Evolutionary conservation across 2,113 vertebrate genomes (phyloP).

Genomic region (Larimichthys crocea): DNA sequence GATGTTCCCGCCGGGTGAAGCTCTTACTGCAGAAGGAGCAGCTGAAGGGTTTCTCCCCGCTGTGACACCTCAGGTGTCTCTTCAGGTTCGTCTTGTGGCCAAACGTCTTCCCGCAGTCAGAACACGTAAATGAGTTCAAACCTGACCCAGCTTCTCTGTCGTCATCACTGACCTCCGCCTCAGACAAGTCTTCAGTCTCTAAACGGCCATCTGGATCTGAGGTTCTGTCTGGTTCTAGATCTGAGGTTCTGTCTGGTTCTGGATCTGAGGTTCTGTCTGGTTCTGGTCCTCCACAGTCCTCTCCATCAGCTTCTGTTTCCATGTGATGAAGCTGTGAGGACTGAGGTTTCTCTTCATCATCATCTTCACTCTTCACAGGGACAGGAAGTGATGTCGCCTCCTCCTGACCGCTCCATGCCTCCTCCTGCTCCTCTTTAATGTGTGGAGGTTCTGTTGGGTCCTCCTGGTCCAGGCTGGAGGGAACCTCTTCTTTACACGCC

Average conservation of each 20-base stretch:
- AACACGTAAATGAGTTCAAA: neutral
- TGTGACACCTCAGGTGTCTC: slow-evolving; percentile 44
- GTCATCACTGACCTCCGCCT: neutral
- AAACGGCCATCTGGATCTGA: neutral
- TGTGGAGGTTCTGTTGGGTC: neutral
- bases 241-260: neutral
- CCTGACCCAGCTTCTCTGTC: neutral
- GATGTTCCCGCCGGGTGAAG: neutral
- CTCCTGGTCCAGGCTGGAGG: neutral
- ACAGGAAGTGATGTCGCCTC: neutral
- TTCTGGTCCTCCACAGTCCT: neutral
- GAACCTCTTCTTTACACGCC: neutral
- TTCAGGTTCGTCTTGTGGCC: slow-evolving; percentile 12
- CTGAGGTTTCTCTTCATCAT: neutral
- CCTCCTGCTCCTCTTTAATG: slow-evolving; percentile 7
- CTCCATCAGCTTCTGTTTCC: neutral
- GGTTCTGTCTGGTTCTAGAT: too few relatives aligned
- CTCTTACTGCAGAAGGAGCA: slow-evolving; percentile 6
- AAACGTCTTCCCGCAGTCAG: neutral
- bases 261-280: neutral
- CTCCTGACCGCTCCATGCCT: neutral
- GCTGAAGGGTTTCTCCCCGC: slow-evolving; percentile 40
- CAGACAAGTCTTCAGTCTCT: neutral
- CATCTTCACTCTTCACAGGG: neutral
- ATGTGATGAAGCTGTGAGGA: neutral